Evolutionary conservation across 2,888 invertebrate species (phyloP).

Genomic region (Pteria penguin): DNA sequence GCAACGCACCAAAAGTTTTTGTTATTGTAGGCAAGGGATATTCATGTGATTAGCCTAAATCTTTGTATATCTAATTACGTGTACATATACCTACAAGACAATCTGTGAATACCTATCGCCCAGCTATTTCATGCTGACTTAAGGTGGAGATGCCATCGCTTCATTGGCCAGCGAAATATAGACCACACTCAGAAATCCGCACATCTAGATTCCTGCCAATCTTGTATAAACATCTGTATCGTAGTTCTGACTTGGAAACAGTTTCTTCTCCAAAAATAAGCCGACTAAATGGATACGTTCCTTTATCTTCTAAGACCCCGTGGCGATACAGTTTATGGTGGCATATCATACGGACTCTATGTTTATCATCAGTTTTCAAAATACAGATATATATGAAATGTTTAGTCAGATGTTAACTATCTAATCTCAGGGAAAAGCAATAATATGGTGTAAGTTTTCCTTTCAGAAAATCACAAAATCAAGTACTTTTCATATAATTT

Average conservation of each 20-base stretch:
- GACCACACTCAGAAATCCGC: not conserved
- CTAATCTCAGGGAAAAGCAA: too few relatives aligned
- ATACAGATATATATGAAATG: not conserved
- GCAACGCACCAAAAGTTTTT: not conserved
- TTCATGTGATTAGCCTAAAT: not conserved
- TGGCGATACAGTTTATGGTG: not conserved
- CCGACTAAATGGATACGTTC: slow-evolving; percentile 10
- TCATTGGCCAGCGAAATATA: not conserved
- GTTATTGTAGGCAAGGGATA: not conserved
- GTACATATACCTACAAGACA: not conserved
- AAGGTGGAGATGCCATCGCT: not conserved
- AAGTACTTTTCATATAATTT: too few relatives aligned
- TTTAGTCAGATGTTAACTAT: not conserved
- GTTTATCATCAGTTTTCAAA: not conserved
- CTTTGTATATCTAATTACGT: not conserved
- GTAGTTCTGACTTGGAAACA: not conserved
- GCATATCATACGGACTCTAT: not conserved
- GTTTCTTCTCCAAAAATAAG: not conserved
- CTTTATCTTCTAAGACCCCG: not conserved
- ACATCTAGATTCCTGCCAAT: not conserved
- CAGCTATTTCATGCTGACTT: not conserved
- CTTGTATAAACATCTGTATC: not conserved
- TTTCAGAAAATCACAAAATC: too few relatives aligned
- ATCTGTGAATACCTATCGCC: not conserved
- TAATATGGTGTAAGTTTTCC: too few relatives aligned